Evolutionary conservation across 2,888 invertebrate genomes (phyloP).

Genomic region (Hirtodrosophila histrioides): DNA sequence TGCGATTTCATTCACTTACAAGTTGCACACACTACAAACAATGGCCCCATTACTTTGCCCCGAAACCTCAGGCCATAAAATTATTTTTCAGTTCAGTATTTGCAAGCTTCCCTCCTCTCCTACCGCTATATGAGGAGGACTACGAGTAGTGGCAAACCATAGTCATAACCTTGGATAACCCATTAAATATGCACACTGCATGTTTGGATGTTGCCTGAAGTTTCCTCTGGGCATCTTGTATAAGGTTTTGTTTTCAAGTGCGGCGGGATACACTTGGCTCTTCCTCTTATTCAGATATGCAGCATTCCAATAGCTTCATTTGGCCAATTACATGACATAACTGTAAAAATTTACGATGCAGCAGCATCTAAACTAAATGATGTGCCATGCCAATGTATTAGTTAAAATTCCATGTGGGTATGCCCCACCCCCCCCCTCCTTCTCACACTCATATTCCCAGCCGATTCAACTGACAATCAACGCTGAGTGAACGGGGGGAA

Average conservation of each 20-base stretch:
- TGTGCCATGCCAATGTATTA: constrained; percentile 52
- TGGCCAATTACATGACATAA: constrained; percentile 70
- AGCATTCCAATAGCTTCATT: constrained; percentile 66
- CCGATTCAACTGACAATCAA: constrained; percentile 59
- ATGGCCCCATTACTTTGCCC: constrained; percentile 1
- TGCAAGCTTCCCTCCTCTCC: too few species aligned
- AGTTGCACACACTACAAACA: constrained; percentile 2
- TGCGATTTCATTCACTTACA: not conserved
- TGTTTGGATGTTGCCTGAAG: constrained; percentile 13
- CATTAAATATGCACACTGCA: constrained; percentile 46
- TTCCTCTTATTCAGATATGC: constrained; percentile 27
- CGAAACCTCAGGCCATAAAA: constrained; percentile 5
- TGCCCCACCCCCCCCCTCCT: not conserved
- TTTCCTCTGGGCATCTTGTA: constrained; percentile 6
- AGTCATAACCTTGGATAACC: constrained; percentile 18
- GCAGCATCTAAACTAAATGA: constrained; percentile 43
- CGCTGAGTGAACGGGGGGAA: constrained; percentile 11
- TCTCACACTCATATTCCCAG: constrained; percentile 44
- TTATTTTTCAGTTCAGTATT: not conserved
- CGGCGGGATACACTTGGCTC: not conserved
- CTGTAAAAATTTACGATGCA: constrained; percentile 70
- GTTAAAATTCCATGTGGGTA: constrained; percentile 42
- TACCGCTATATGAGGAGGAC: too few species aligned
- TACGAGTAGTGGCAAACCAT: not conserved
- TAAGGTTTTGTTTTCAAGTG: constrained; percentile 31